Evolutionary conservation across 2,888 invertebrate species (phyloP).

Genomic region (Amblyjoppa proteus): DNA sequence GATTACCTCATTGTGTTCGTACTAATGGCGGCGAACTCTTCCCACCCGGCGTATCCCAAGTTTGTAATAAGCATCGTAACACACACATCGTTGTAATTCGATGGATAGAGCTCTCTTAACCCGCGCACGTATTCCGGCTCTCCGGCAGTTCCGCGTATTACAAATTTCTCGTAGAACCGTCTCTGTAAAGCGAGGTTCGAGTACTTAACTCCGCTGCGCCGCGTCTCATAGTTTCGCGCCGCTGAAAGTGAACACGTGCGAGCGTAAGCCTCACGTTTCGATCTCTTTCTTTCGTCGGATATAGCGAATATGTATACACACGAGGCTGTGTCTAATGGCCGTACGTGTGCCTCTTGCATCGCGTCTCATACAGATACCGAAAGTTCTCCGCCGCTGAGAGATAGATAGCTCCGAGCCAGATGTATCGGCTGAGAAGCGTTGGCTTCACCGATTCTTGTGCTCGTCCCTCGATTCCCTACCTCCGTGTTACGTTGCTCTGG

Average conservation of each 20-base stretch:
- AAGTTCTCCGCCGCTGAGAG: constrained; percentile 19
- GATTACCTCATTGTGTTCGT: constrained; percentile 79
- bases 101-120: constrained; percentile 35
- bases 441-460: constrained; percentile 13
- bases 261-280: constrained; percentile 46
- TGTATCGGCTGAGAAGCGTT: background rate
- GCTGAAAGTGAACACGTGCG: constrained; percentile 64
- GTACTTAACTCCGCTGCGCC: constrained; percentile 41
- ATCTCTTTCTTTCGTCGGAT: constrained; percentile 47
- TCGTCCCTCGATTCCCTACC: constrained; percentile 31
- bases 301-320: constrained; percentile 17
- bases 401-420: constrained; percentile 19
- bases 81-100: constrained; percentile 61
- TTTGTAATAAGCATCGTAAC: constrained; percentile 29
- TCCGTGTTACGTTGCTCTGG: constrained; percentile 76
- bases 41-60: constrained; percentile 43
- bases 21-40: constrained; percentile 73
- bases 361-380: constrained; percentile 47
- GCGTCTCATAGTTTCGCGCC: constrained; percentile 39
- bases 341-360: constrained; percentile 31
- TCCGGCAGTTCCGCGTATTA: constrained; percentile 46
- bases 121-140: constrained; percentile 55
- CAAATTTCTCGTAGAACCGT: constrained; percentile 43
- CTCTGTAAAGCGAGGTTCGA: constrained; percentile 35
- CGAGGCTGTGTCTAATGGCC: background rate